Evolutionary conservation across 2,113 vertebrate genomes (phyloP).

Genomic region (Oxyura jamaicensis): DNA sequence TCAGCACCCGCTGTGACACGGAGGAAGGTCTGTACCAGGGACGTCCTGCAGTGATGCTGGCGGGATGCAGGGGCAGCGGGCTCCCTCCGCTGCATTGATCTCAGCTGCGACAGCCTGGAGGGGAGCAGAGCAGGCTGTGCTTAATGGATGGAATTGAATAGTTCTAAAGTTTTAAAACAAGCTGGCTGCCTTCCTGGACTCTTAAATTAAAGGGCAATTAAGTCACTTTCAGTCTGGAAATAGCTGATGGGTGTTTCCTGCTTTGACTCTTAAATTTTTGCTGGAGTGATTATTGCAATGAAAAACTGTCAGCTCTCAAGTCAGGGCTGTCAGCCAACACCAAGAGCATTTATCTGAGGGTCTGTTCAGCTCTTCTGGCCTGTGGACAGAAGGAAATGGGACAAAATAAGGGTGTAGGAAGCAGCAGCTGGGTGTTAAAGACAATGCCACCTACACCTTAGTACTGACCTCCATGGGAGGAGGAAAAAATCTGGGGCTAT

Average conservation of each 20-base stretch:
- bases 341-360: not conserved
- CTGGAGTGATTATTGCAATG: constrained; percentile 21
- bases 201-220: constrained; percentile 61
- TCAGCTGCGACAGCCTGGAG: not conserved
- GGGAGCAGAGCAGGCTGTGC: not conserved
- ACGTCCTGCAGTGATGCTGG: not conserved
- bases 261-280: constrained; percentile 13
- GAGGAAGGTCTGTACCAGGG: not conserved
- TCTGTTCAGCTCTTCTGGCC: not conserved
- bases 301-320: not conserved
- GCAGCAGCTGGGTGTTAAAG: not conserved
- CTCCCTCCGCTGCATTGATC: not conserved
- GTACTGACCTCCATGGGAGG: not conserved
- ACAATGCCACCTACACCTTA: not conserved
- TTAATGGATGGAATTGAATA: not conserved
- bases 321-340: constrained; percentile 29
- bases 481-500: not conserved
- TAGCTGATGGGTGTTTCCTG: constrained; percentile 14
- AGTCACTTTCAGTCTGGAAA: constrained; percentile 21
- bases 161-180: constrained; percentile 10
- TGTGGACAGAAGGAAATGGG: not conserved
- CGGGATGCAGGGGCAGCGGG: not conserved
- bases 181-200: constrained; percentile 6
- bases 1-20: not conserved
- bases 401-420: not conserved